Evolutionary conservation across 37 sponge, comb jelly and placozoan genomes (phyloP).

Genomic region (Tethya wilhelma): DNA sequence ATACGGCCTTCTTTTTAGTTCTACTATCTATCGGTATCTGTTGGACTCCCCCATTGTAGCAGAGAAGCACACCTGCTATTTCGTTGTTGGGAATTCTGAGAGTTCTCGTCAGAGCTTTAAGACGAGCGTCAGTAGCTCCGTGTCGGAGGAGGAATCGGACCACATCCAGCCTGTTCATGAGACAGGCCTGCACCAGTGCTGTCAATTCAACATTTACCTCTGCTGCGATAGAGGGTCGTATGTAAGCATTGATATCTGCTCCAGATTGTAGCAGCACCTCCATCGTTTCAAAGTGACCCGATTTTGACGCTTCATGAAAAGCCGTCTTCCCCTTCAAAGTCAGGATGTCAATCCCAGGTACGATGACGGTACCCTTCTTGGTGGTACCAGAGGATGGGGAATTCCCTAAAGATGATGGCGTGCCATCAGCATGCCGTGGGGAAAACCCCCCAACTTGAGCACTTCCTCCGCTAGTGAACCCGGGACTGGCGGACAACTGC

Average conservation of each 20-base stretch:
- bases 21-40: background rate
- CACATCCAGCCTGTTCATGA: conserved; percentile 43
- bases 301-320: conserved; percentile 73
- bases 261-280: conserved; percentile 66
- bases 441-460: background rate
- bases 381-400: background rate
- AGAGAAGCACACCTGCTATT: conserved; percentile 68
- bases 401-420: background rate
- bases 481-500: background rate
- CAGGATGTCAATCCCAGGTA: conserved; percentile 57
- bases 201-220: conserved; percentile 61
- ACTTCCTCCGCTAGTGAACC: background rate
- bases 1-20: background rate
- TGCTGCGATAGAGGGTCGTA: conserved; percentile 44
- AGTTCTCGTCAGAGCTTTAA: conserved; percentile 72
- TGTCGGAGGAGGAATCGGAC: conserved; percentile 67
- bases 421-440: background rate
- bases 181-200: conserved; percentile 73
- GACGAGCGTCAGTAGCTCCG: conserved; percentile 78
- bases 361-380: background rate
- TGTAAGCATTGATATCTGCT: conserved; percentile 81
- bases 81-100: conserved; percentile 22
- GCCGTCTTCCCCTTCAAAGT: conserved; percentile 58
- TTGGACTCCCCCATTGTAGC: conserved; percentile 54
- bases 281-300: conserved; percentile 47